Evolutionary conservation across 2,888 invertebrate genomes (phyloP), one percentile per base, ranked within the genome.

Genomic region (Rhyacophila evoluta): DNA sequence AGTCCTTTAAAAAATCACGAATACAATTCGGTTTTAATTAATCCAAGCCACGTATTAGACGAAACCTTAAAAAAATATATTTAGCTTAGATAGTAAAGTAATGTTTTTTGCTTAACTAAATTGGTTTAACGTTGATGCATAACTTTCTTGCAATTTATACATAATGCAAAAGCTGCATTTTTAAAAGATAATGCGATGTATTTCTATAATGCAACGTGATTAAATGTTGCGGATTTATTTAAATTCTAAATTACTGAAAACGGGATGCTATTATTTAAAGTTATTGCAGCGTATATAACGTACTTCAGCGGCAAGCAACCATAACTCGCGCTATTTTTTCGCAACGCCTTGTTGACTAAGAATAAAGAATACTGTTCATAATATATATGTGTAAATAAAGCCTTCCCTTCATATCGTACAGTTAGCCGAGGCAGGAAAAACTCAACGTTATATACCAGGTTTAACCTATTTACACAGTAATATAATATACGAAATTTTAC

Each of bases 301-400:
- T 55, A 19, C 15, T 25, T 55, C 55, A 19, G 55, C 15, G 19
- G 55, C 55, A 55, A 19, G 12, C 55, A 8, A 19, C 55, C 25
- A 55, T 55, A 55, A 55, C 55, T 55, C 19, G 55, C 55, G 55
- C 55, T 55, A 55, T 55, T 55, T 55, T 55, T 55, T 55, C 55
- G 55, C 55, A 55, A 55, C 25, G 55, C 55, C 55, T 55, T 55
- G 55, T 55, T 55, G 55, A 25, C 25, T 55, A 19, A 55, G 55
- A 55, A 55, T 55, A 55, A 55, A 55, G 55, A 55, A 55, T 55
- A 55, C 55, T 55, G 55, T 55, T 55, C 55, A 55, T 55, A 55
- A 55, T 55, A 38, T n/a, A 38, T 38, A 38, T 38, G 8, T 33
- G 15, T 15, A 39, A 19, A 55, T 55, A 25, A 55, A 55, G 55